A percentile compares a stretch with the other conserved stretches of the same genome.
These are phyloP conservation scores for Trachythela sp. DNA, from an alignment of 64 coral and sea anemone species.

Conservation along the genomic window DNA sequence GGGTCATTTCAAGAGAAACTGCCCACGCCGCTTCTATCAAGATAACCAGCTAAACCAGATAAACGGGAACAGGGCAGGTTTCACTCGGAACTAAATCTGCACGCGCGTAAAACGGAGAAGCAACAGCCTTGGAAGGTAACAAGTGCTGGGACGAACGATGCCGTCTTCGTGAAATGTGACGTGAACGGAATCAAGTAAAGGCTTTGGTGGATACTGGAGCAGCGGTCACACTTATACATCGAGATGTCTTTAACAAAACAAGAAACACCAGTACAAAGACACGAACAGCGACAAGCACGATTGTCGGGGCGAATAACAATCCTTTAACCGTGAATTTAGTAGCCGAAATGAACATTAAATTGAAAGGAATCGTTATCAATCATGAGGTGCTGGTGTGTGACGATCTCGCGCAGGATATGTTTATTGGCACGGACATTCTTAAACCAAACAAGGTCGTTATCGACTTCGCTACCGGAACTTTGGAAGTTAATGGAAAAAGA, in stretches of 20 bases:
- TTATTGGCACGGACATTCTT: constrained; percentile 33
- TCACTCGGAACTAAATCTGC: too few relatives aligned
- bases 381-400: constrained; percentile 19
- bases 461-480: background rate
- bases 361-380: background rate
- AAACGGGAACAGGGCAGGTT: too few relatives aligned
- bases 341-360: constrained; percentile 4
- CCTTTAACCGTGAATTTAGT: constrained; percentile 25
- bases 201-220: constrained; percentile 32
- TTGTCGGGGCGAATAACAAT: constrained; percentile 32
- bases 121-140: too few relatives aligned
- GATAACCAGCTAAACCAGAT: too few relatives aligned
- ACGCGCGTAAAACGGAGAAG: too few relatives aligned
- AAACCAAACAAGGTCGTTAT: background rate
- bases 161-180: background rate
- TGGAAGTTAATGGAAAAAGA: constrained; percentile 14
- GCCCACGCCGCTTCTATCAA: too few relatives aligned
- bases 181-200: constrained; percentile 25
- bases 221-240: constrained; percentile 24
- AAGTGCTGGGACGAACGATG: too few relatives aligned
- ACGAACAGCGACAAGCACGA: constrained; percentile 21
- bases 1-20: too few relatives aligned
- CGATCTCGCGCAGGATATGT: constrained; percentile 30
- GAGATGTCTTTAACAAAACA: background rate
- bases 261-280: background rate